Base-by-base conservation (phyloP, 2,113 vertebrate species). In the Epinephelus fuscoguttatus region DNA sequence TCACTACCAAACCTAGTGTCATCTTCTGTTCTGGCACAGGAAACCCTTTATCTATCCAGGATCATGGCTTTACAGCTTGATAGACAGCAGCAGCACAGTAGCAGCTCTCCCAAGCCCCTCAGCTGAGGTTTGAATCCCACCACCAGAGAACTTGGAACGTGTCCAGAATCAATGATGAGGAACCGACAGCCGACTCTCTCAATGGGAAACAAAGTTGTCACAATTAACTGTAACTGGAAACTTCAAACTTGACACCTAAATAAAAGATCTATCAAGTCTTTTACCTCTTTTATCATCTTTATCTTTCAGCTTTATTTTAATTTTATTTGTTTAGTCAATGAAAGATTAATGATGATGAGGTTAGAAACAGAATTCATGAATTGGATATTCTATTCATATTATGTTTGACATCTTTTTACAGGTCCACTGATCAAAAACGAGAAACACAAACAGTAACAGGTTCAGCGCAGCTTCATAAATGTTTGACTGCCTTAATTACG, bases 391-490 rank as follows among this genome's bases (percentile, higher is more conserved):
- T 55, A 27, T 4, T 60, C n/a, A 70, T 21, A 11, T 33, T 27
- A 60, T 56, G 23, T 30, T 57, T 56, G 23, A 25, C 21, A 9
- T 45, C 42, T 45, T 62, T 23, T 27, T 33, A 19, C 12, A 56
- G 8, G 23, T 42, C 2, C 74, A 30, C 18, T n/a, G 27, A 45
- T 70, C 11, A 23, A 25, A 21, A 61, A 15, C 33, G 12, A 50
- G 12, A 17, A 33, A 61, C 23, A 23, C 45, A 23, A 33, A 52
- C 69, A 78, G 25, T 25, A 76, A 56, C 1, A 45, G 5, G 19
- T 68, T 68, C n/a, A 2, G 11, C 62, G 21, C n/a, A 30, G 64
- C 62, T 78, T 77, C 59, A 53, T 80, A 84, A 84, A 90, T 40
- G 30, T 25, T 49, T 14, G 1, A 66, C 64, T 64, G 59, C 37